phyloP scores from a whole-genome alignment of 2,113 vertebrate species.

The Pagrus major region DNA sequence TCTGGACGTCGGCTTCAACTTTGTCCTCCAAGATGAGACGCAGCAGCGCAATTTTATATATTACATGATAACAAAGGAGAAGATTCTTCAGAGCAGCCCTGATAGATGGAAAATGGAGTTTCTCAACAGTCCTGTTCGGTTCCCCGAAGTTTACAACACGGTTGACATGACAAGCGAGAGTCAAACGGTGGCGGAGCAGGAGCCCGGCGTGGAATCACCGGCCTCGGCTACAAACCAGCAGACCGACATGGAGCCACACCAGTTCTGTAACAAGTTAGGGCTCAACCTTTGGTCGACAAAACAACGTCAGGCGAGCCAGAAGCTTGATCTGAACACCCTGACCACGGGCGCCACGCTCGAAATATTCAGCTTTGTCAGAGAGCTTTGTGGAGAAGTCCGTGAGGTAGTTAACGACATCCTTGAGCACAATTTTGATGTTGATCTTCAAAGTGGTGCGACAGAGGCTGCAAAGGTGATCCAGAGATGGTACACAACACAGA shows the following conservation, averaged over 20 bases:
- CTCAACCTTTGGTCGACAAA: slow-evolving; percentile 37
- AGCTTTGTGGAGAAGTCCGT: slow-evolving; percentile 14
- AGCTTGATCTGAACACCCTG: slow-evolving; percentile 26
- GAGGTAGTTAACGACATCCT: slow-evolving; percentile 32
- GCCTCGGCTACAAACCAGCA: background rate
- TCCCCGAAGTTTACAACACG: slow-evolving; percentile 15
- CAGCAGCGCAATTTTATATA: slow-evolving; percentile 19
- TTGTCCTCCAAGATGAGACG: background rate
- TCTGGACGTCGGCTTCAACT: slow-evolving; percentile 37
- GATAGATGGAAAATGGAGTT: background rate
- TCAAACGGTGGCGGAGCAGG: background rate
- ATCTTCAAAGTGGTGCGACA: background rate
- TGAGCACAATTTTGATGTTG: slow-evolving; percentile 56
- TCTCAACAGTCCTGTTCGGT: slow-evolving; percentile 6
- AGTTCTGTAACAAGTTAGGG: slow-evolving; percentile 27
- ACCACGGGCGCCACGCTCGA: slow-evolving; percentile 30
- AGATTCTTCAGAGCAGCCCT: background rate
- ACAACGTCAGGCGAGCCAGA: background rate
- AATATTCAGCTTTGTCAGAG: slow-evolving; percentile 6
- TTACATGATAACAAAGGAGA: slow-evolving; percentile 22
- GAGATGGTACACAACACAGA: slow-evolving; percentile 17
- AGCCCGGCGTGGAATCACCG: background rate
- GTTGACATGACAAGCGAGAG: background rate
- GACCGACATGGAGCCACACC: background rate
- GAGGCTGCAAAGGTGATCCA: background rate